Percentiles rank a stretch among this genome's conserved stretches.
These are phyloP conservation scores for Fissipunctia ypsillon DNA, from an alignment of 2,888 invertebrate genomes.

Conservation along the genomic window DNA sequence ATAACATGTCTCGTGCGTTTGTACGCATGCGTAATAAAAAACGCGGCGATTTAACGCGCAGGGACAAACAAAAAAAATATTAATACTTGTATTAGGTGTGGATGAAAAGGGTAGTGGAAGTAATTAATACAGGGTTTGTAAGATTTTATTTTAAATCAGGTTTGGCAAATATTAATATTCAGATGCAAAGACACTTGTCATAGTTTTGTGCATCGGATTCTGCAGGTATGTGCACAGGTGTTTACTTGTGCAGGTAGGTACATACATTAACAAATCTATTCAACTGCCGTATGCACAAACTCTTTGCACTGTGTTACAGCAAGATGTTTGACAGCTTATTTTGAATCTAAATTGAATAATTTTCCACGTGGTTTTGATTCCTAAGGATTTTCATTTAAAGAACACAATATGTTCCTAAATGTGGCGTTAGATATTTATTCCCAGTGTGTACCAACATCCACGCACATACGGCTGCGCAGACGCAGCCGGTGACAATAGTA, in stretches of 20 bases:
- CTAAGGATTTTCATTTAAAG: not conserved
- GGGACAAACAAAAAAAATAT: not conserved
- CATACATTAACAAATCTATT: slow-evolving; percentile 8
- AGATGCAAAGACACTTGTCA: slow-evolving; percentile 21
- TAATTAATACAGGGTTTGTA: slow-evolving; percentile 8
- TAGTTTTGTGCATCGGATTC: not conserved
- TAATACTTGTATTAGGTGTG: not conserved
- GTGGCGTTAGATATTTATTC: not conserved
- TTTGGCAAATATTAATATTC: slow-evolving; percentile 26
- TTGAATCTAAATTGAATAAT: not conserved
- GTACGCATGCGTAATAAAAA: slow-evolving; percentile 36
- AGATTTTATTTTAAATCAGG: slow-evolving; percentile 2
- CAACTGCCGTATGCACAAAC: not conserved
- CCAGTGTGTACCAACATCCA: slow-evolving; percentile 33
- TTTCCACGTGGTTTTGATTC: not conserved
- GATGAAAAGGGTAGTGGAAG: not conserved
- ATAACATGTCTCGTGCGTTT: slow-evolving; percentile 77
- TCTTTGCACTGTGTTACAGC: not conserved
- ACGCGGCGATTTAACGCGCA: slow-evolving; percentile 22
- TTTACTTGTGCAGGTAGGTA: not conserved
- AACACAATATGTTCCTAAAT: not conserved
- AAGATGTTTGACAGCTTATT: not conserved
- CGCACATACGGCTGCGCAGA: slow-evolving; percentile 48
- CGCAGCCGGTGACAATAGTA: slow-evolving; percentile 61
- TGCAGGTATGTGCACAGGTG: slow-evolving; percentile 36